phyloP scores from a whole-genome alignment of 1,140 invertebrate genomes.

The Aplysia californica region DNA sequence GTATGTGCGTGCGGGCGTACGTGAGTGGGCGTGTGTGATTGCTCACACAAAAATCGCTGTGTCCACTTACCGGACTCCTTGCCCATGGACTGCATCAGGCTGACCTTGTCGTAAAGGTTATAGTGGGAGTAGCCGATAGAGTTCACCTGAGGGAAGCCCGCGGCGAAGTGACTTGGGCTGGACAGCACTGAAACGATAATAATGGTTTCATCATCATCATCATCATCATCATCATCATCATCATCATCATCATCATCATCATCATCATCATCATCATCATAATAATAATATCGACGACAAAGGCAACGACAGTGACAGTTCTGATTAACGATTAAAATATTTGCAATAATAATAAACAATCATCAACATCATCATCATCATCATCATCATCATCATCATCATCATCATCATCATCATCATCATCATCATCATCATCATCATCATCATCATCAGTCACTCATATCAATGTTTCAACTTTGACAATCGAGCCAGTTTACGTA shows the following conservation, averaged over 20 bases:
- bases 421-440: no score
- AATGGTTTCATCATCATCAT: background rate
- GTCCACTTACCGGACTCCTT: background rate
- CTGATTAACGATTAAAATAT: no score
- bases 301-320: background rate
- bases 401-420: no score
- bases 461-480: no score
- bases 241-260: constrained; percentile 16
- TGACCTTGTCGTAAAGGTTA: constrained; percentile 3
- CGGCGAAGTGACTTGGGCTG: background rate
- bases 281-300: background rate
- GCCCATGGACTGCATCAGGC: background rate
- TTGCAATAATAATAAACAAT: no score
- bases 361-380: no score
- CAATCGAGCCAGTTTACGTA: no score
- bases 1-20: no score
- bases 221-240: constrained; percentile 6
- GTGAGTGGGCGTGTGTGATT: no score
- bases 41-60: background rate
- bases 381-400: no score
- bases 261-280: background rate
- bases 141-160: background rate
- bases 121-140: background rate
- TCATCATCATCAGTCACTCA: no score
- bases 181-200: background rate